Conservation (phyloP, 92 coral and sea anemone genomes). For the Parazoanthus swiftii region DNA sequence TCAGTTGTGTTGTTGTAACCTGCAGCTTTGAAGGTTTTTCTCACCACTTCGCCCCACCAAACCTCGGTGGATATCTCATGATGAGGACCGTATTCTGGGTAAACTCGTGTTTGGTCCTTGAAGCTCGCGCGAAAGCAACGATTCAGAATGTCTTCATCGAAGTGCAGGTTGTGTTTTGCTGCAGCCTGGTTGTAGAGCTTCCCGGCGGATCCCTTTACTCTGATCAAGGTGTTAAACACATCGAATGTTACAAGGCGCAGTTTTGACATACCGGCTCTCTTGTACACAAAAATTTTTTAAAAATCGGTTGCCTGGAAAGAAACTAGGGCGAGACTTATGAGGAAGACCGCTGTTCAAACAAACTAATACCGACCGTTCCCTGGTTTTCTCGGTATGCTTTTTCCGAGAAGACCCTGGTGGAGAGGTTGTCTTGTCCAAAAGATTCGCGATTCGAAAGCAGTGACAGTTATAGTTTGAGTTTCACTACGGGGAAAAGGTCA, state of each 20-base stretch:
- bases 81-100: slow-evolving; percentile 79
- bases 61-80: slow-evolving; percentile 53
- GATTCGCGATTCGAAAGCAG: no score
- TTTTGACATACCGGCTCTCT: slow-evolving; percentile 15
- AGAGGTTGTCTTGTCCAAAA: neutral
- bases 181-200: slow-evolving; percentile 73
- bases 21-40: slow-evolving; percentile 55
- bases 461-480: neutral
- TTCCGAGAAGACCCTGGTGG: neutral
- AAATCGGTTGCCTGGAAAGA: no score
- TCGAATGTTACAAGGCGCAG: slow-evolving; percentile 84
- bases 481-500: neutral
- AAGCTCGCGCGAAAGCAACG: slow-evolving; percentile 60
- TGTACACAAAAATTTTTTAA: no score
- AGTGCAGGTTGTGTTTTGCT: slow-evolving; percentile 51
- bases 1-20: slow-evolving; percentile 42
- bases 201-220: slow-evolving; percentile 81
- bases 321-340: neutral
- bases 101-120: slow-evolving; percentile 54
- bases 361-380: no score
- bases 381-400: neutral
- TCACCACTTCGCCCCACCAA: slow-evolving; percentile 83
- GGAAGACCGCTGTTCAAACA: slow-evolving; percentile 21
- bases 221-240: slow-evolving; percentile 79
- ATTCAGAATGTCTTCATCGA: slow-evolving; percentile 55